Evolutionary conservation across 2,797 vertebrate species (phyloP).

Genomic region (Todus mexicanus): DNA sequence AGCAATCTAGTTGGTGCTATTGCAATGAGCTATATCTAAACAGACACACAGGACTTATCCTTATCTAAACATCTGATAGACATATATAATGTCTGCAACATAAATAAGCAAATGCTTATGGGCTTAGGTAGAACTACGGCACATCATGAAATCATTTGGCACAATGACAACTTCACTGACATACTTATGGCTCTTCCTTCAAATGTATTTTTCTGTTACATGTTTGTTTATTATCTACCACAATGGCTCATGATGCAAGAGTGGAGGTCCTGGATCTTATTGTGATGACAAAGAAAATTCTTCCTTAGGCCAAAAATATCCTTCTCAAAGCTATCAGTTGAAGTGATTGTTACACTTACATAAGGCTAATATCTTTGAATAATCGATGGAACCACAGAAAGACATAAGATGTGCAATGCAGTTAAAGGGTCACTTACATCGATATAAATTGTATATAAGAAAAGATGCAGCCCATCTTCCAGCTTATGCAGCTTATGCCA

Average conservation of each 20-base stretch:
- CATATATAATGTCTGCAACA: background rate
- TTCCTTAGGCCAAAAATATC: background rate
- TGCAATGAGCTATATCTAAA: background rate
- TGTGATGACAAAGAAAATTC: background rate
- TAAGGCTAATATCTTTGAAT: background rate
- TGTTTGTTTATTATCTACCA: background rate
- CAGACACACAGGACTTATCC: background rate
- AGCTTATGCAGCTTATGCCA: background rate
- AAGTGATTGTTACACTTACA: background rate
- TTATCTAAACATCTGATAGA: background rate
- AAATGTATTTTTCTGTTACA: accelerated
- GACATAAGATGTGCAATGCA: background rate
- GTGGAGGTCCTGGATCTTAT: background rate
- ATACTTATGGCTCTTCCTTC: background rate
- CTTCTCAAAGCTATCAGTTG: background rate
- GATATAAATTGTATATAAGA: background rate
- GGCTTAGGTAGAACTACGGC: background rate
- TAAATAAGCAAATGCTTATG: background rate
- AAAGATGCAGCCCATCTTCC: background rate
- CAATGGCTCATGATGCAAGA: background rate
- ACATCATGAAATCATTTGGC: background rate
- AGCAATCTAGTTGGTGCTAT: background rate
- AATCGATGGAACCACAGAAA: background rate
- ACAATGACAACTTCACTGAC: background rate
- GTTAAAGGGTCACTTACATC: background rate